phyloP scores from a whole-genome alignment of 2,888 invertebrate species.

The Rotaria socialis region DNA sequence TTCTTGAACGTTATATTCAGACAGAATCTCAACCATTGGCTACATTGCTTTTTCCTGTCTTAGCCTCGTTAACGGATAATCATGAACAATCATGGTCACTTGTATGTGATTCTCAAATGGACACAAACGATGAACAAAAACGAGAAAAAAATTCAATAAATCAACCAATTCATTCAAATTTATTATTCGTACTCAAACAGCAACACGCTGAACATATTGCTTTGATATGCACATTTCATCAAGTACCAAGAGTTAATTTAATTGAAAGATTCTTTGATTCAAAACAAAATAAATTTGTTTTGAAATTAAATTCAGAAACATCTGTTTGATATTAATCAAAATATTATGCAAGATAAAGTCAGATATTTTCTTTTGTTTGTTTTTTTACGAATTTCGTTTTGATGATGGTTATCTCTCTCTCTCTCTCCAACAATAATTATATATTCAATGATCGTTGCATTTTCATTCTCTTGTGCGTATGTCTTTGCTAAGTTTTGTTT shows the following conservation, averaged over 20 bases:
- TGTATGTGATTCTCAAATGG: background rate
- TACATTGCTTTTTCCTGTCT: background rate
- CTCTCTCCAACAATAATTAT: background rate
- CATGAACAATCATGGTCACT: background rate
- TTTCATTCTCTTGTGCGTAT: background rate
- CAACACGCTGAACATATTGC: slow-evolving; percentile 72
- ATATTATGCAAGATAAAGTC: background rate
- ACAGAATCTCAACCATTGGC: slow-evolving; percentile 17
- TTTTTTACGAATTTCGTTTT: background rate
- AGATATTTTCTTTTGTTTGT: background rate
- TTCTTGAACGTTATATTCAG: slow-evolving; percentile 81
- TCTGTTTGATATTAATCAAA: slow-evolving; percentile 68
- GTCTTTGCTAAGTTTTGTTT: background rate
- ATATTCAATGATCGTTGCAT: background rate
- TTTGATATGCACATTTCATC: slow-evolving; percentile 76
- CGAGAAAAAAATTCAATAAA: background rate
- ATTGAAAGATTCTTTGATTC: slow-evolving; percentile 93
- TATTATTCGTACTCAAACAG: slow-evolving; percentile 44
- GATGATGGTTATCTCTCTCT: background rate
- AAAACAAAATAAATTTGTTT: slow-evolving; percentile 77
- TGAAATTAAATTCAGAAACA: slow-evolving; percentile 88
- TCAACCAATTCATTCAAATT: slow-evolving; percentile 37
- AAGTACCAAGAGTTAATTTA: slow-evolving; percentile 85
- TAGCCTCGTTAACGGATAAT: background rate
- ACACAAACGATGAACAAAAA: slow-evolving; percentile 36